Base-by-base conservation (phyloP, 2,888 invertebrate genomes). In the Poecilobothrus nobilitatus region DNA sequence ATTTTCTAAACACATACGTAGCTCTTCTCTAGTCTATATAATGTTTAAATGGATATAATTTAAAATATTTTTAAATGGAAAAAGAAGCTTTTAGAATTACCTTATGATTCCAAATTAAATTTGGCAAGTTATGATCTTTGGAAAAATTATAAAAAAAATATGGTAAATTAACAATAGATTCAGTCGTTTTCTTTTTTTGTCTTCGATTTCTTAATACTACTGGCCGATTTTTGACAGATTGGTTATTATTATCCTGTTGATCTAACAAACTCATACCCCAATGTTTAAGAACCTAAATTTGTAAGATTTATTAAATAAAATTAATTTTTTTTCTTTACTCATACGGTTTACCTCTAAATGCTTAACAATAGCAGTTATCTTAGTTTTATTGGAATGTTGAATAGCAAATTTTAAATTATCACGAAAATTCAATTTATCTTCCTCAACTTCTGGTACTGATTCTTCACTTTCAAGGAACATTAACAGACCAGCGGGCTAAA, bases 71-170 rank as follows among this genome's bases (percentile, higher is more conserved):
- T 12, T 27, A 21, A 27, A 27, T 5, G 5, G 27, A 27, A 27
- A 27, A 65, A 53, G 20, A 44, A 53, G n/a, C n/a, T n/a, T 53
- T 53, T 53, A 18, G 7, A 37, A 7, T 79, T 76, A 92, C 93
- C 82, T 96, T 97, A 78, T 96, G 96, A 81, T 99, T 99, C 99
- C 99, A 99, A 77, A 99, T 96, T 63, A 99, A 86, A 84, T 98
- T 97, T 0, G 98, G 95, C 80, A 95, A 87, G 69, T 94, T 91
- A 79, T 98, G 98, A 83, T 99, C 97, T 78, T 89, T 88, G 77
- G 89, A 89, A 83, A 99, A 99, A 82, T 95, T 92, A 82, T 94
- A 95, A 83, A 95, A 98, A 84, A 99, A 97, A 73, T 95, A 85
- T 67, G 89, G 87, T 94, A 82, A 75, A 76, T 82, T 82, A 21